Evolutionary conservation across 2,888 invertebrate genomes (phyloP), one percentile per base, ranked within the genome.

Genomic region (Orthosia gracilis): DNA sequence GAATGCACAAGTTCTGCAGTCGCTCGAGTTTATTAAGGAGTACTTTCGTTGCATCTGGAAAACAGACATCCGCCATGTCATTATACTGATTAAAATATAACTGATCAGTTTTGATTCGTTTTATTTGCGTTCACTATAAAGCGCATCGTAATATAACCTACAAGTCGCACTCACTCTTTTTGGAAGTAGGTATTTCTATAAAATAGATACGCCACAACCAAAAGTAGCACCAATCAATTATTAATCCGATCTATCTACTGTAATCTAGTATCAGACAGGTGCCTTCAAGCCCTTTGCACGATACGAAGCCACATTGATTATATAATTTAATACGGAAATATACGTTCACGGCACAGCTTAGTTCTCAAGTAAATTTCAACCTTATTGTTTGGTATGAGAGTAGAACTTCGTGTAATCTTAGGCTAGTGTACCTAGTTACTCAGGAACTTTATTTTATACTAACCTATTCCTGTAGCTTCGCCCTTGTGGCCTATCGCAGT

Each of bases 271-370:
- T 71, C 61, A 70, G 63, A 73, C 69, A 76, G 73, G 62, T 70
- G 55, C 58, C 71, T 78, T 73, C 72, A 66, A 85, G 76, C 78
- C 80, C 78, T 83, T 73, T 18, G 13, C 73, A 71, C 73, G 80
- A 81, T 67, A 73, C 31, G 40, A 74, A 70, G 52, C 26, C 45
- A 76, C 57, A 31, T 12, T 4, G 18, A 55, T 77, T 73, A 79
- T 55, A 81, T 76, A 82, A 83, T 52, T 68, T 3, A 21, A 78
- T 59, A 76, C 71, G 73, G 82, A 77, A 80, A 76, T 65, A 73
- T 64, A 26, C 23, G 13, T 50, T 17, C 18, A 63, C 4, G 15
- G n/a, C 23, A 57, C 23, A 18, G 45, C n/a, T 40, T 57, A 21
- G n/a, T 13, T 67, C 31, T 7, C n/a, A 67, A 13, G 15, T 3